A percentile compares a stretch with the other conserved stretches of the same genome.
Conservation (phyloP, 23 tunicate species). For the Diplosoma virens region DNA sequence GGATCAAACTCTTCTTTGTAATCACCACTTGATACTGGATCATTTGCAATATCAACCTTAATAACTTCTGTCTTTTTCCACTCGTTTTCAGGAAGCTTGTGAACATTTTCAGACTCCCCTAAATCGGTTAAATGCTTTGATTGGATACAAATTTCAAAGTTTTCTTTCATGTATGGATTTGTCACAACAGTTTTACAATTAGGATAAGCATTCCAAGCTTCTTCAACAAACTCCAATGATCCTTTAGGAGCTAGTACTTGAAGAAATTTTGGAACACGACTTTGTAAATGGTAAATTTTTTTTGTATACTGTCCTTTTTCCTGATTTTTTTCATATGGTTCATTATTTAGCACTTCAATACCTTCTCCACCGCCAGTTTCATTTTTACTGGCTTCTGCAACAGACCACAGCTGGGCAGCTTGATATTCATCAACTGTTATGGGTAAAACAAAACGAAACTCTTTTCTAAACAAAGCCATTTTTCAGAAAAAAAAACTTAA, state of each 20-base stretch:
- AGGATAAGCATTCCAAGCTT: conserved; percentile 92
- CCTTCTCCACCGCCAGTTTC: conserved; percentile 98
- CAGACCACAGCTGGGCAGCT: conserved; percentile 71
- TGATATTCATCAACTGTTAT: conserved; percentile 79
- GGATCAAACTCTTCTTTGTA: conserved; percentile 55
- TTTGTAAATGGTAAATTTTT: conserved; percentile 56
- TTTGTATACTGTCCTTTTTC: conserved; percentile 65
- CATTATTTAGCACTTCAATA: conserved; percentile 55
- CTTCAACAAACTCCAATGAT: conserved; percentile 37
- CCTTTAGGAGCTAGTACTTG: conserved; percentile 44
- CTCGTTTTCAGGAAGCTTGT: conserved; percentile 26
- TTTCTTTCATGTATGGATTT: conserved; percentile 72
- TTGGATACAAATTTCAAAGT: conserved; percentile 43
- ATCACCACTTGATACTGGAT: conserved; percentile 21
- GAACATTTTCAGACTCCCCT: conserved; percentile 65
- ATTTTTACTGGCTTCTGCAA: conserved; percentile 85
- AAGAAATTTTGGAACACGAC: conserved; percentile 49
- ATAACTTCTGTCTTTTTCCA: conserved; percentile 43
- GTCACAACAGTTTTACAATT: conserved; percentile 79
- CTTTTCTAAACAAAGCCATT: conserved; percentile 60
- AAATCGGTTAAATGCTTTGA: conserved; percentile 43
- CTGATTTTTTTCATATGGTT: conserved; percentile 52
- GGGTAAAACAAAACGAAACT: conserved; percentile 63
- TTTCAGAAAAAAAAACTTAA: background rate
- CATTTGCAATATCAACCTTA: conserved; percentile 60